A percentile compares a stretch with the other conserved stretches of the same genome.
These are phyloP conservation scores for Trimorus sp. DNA, from an alignment of 2,888 invertebrate species.

Conservation along the genomic window DNA sequence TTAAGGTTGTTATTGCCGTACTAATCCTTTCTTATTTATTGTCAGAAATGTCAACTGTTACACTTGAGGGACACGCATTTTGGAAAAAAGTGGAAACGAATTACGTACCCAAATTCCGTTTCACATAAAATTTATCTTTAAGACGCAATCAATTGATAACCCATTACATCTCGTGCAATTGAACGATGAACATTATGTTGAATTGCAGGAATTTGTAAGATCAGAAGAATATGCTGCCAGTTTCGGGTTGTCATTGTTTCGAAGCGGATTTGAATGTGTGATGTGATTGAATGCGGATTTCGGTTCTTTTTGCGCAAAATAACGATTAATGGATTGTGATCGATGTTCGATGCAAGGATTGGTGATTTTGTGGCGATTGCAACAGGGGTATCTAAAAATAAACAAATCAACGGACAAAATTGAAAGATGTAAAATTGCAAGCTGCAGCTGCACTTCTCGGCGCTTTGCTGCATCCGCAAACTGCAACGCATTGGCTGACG, in stretches of 20 bases:
- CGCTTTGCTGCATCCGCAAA: too few species aligned
- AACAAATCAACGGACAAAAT: too few species aligned
- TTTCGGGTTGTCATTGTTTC: too few species aligned
- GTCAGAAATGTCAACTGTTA: neutral
- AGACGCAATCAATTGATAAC: slow-evolving; percentile 7
- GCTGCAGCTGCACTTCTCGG: neutral
- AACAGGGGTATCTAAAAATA: too few species aligned
- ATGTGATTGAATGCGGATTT: too few species aligned
- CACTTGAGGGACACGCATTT: neutral
- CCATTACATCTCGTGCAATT: slow-evolving; percentile 5
- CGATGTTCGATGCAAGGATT: too few species aligned
- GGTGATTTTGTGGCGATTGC: too few species aligned
- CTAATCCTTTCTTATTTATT: neutral
- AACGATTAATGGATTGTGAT: neutral
- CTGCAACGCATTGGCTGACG: too few species aligned
- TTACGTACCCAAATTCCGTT: neutral
- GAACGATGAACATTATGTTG: neutral
- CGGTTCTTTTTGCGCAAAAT: too few species aligned
- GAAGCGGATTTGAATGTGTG: too few species aligned
- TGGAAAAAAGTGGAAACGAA: slow-evolving; percentile 19
- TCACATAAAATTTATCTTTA: slow-evolving; percentile 4
- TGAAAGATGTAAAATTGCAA: too few species aligned
- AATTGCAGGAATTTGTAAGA: neutral
- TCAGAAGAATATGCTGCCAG: neutral
- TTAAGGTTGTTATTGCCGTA: too few species aligned